Evolutionary conservation across 2,797 vertebrate species (phyloP).

Genomic region (Enteromius fasciolatus): DNA sequence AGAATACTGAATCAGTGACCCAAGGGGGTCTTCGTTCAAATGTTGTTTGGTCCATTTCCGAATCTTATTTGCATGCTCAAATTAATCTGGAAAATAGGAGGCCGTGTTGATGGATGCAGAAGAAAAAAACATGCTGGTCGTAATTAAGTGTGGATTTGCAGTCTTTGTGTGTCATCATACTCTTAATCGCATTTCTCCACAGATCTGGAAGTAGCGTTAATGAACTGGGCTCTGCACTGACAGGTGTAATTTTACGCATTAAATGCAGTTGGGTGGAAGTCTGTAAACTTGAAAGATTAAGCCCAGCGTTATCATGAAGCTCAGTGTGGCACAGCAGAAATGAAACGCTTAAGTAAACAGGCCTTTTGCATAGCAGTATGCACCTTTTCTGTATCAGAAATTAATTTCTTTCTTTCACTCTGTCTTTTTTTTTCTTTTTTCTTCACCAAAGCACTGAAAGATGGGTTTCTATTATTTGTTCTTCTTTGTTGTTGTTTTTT

Average conservation of each 20-base stretch:
- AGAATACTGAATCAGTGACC: conserved; percentile 62
- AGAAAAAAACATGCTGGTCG: conserved; percentile 69
- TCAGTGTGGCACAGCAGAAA: conserved; percentile 53
- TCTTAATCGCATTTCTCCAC: conserved; percentile 70
- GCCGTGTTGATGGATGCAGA: conserved; percentile 66
- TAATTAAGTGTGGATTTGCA: conserved; percentile 81
- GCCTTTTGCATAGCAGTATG: conserved; percentile 3
- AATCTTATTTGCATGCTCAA: conserved; percentile 71
- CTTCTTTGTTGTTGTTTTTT: too few relatives aligned
- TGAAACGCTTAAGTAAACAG: conserved; percentile 43
- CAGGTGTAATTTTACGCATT: conserved; percentile 88
- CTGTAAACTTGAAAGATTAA: conserved; percentile 66
- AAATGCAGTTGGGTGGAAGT: conserved; percentile 68
- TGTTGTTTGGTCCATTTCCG: conserved; percentile 71
- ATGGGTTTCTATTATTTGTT: neutral
- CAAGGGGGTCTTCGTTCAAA: conserved; percentile 28
- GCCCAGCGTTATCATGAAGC: conserved; percentile 65
- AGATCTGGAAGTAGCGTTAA: conserved; percentile 81
- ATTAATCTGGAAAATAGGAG: conserved; percentile 77
- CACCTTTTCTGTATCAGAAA: conserved; percentile 60
- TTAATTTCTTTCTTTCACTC: conserved; percentile 36
- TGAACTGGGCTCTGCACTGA: conserved; percentile 82
- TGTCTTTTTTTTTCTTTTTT: conserved; percentile 63
- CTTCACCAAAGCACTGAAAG: neutral
- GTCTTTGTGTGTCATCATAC: conserved; percentile 74